Base-by-base conservation (phyloP, 2,888 invertebrate genomes). In the Agriopis aurantiaria region DNA sequence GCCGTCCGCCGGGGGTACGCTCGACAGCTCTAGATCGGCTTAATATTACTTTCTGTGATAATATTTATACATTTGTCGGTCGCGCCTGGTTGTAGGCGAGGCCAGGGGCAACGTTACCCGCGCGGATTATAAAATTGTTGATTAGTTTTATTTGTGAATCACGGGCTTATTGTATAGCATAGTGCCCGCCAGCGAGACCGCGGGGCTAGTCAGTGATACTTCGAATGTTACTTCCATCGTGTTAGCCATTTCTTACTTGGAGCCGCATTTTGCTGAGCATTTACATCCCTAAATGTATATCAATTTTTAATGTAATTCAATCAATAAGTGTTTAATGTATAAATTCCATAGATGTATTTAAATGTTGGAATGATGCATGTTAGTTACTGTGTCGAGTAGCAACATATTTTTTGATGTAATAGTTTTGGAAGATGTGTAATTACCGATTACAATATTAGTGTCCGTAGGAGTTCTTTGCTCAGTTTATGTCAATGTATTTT, bases 331-430 rank as follows among this genome's bases (percentile, higher is more conserved):
- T 77, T 79, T 69, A 78, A 80, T 75, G 69, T 83, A 68, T 70
- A 83, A 87, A 90, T 89, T 88, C 88, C 89, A 88, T 90, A 81
- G 83, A 82, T 89, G 88, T 88, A 88, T 86, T 86, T 85, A 63
- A 86, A 79, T 85, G 84, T 85, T 76, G 82, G 80, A 80, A 79
- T 79, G 61, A 41, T 82, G 83, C 80, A 78, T 79, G 88, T 86
- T 87, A 87, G 88, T 86, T 87, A 87, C 87, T 85, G 76, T 85
- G 80, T 81, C 71, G 75, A 84, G 85, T 87, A 87, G 86, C 87
- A 80, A 82, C 84, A 88, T 90, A 88, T 87, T 88, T 90, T 90
- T 91, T 85, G 86, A 90, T 88, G 84, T 89, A 85, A 85, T 86
- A 82, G 79, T 85, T 82, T 83, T 81, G 74, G 81, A 80, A 77